Evolutionary conservation across 2,797 vertebrate genomes (phyloP), one percentile per base, ranked within the genome.

Genomic region (Coregonus sp.): DNA sequence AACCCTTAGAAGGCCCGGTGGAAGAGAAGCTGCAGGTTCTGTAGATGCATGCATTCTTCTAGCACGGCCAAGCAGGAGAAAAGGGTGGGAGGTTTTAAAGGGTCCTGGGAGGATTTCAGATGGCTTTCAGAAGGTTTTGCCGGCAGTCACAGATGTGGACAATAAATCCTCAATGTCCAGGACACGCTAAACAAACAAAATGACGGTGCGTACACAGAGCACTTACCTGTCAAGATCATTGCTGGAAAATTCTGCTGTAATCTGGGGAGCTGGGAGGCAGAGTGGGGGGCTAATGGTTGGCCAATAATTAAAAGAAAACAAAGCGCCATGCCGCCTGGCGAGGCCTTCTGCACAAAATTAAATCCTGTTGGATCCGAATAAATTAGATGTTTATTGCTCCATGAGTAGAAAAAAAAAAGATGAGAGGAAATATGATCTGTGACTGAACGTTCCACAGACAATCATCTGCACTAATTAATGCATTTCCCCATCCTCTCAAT

Each of bases 261-360:
- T 86, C 80, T 84, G 63, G 54, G 82, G 75, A 80, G 78, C 81
- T 59, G 77, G 75, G 81, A 51, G 69, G 40, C 73, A 71, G 71
- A 82, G 75, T 74, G 67, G 84, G 74, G 79, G 76, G 12, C 72
- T 88, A 84, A 84, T 86, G 80, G 82, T 77, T 80, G 86, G 73
- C 76, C 78, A 77, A 86, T 89, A 84, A 88, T 88, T 89, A 86
- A 88, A 84, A 84, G 75, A 86, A 85, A 87, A 86, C 85, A 89
- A 86, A 86, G 79, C 69, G 37, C 61, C 72, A 78, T 29, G 67
- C 76, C 72, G 84, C 75, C 79, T 79, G 82, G 82, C 70, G 70
- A 82, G 76, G 80, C 76, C 70, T 79, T 78, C 82, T 76, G 47
- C 68, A 72, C 70, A 14, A 89, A 82, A 89, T 86, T 78, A 87